Evolutionary conservation across 1,140 invertebrate genomes (phyloP).

Genomic region (Drosophila varians): DNA sequence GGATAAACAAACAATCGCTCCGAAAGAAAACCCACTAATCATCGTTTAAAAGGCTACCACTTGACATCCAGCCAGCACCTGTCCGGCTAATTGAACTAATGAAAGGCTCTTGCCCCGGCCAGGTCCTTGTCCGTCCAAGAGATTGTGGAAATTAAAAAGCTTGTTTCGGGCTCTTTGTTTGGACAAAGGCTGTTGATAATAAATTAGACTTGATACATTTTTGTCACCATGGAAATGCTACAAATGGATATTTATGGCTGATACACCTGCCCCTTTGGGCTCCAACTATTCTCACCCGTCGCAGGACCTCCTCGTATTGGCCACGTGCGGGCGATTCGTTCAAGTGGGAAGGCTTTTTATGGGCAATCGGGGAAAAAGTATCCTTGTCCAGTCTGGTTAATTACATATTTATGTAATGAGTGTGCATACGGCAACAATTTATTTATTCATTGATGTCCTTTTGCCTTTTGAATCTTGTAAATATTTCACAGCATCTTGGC

Average conservation of each 20-base stretch:
- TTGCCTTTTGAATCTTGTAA: neutral
- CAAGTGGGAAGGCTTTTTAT: constrained; percentile 42
- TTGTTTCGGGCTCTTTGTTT: constrained; percentile 56
- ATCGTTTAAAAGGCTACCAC: constrained; percentile 70
- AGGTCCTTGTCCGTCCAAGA: constrained; percentile 15
- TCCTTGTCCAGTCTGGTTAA: constrained; percentile 33
- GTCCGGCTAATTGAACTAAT: constrained; percentile 76
- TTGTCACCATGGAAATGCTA: constrained; percentile 74
- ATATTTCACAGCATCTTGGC: neutral
- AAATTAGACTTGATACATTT: constrained; percentile 73
- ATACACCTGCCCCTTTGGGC: neutral
- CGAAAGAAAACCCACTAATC: constrained; percentile 61
- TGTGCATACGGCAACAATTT: constrained; percentile 46
- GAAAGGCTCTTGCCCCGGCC: constrained; percentile 55
- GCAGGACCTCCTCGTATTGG: constrained; percentile 30
- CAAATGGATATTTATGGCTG: constrained; percentile 75
- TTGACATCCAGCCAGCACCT: constrained; percentile 55
- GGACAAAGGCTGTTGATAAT: constrained; percentile 67
- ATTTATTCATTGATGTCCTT: constrained; percentile 33
- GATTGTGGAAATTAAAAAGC: constrained; percentile 66
- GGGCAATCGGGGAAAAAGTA: constrained; percentile 22
- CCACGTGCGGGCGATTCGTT: constrained; percentile 53
- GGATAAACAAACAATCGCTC: constrained; percentile 60
- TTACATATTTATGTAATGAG: constrained; percentile 56
- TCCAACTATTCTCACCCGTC: constrained; percentile 11